These are phyloP conservation scores for Anthophora plumipes DNA, from an alignment of 2,888 invertebrate species.

Conservation along the genomic window DNA sequence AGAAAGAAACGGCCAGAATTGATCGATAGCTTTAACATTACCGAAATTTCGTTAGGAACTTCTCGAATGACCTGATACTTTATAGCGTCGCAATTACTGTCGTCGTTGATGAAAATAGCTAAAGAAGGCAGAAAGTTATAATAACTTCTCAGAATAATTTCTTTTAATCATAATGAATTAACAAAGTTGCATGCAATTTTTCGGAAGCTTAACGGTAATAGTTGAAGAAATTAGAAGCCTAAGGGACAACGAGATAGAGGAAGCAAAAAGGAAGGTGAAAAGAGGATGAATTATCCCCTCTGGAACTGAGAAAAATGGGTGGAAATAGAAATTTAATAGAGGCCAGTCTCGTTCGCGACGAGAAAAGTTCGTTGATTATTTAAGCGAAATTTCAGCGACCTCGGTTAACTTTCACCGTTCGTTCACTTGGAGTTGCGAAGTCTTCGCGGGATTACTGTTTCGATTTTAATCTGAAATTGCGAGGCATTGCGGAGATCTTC, in stretches of 20 bases:
- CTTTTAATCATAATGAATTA: conserved; percentile 44
- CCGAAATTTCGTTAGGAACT: no score
- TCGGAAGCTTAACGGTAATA: background rate
- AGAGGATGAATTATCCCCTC: background rate
- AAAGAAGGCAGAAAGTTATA: conserved; percentile 3
- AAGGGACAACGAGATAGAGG: background rate
- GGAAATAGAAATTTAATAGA: conserved; percentile 25
- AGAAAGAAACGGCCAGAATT: no score
- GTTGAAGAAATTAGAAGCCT: conserved; percentile 24
- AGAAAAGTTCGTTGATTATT: conserved; percentile 35
- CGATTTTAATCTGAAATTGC: conserved; percentile 23
- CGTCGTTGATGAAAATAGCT: conserved; percentile 12
- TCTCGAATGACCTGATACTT: no score
- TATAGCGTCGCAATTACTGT: no score
- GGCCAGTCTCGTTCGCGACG: background rate
- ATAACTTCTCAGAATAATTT: conserved; percentile 22
- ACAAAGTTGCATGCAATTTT: conserved; percentile 26
- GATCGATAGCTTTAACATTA: no score
- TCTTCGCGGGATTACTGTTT: background rate
- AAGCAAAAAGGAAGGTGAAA: background rate
- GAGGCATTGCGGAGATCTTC: background rate
- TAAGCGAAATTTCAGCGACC: conserved; percentile 25
- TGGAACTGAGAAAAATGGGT: conserved; percentile 2
- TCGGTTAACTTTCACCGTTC: conserved; percentile 29
- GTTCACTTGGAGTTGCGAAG: background rate